Evolutionary conservation across 2,113 vertebrate species (phyloP), one percentile per base, ranked within the genome.

Genomic region (Scolopax mira): DNA sequence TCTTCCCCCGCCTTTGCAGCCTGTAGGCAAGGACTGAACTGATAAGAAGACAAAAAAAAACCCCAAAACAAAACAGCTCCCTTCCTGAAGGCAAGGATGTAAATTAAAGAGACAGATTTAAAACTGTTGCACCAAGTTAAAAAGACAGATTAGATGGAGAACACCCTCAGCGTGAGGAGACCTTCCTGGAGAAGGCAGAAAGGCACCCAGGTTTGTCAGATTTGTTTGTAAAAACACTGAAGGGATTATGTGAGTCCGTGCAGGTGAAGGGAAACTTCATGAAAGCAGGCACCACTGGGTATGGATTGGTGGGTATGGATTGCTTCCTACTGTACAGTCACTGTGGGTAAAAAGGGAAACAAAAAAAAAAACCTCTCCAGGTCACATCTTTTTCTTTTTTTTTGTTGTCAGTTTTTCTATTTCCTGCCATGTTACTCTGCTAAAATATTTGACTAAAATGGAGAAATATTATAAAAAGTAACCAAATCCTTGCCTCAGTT

Each of bases 141-240:
- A 87, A 25, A 35, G 48, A 44, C 58, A 30, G 21, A 19, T 37
- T 44, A 67, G 80, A 15, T 41, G 33, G 49, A 6, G 35, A 19
- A 6, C 37, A 54, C 33, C 22, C 25, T 10, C 21, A 3, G 22
- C 4, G 35, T 35, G n/a, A 83, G 64, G 85, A 41, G 24, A 46
- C 46, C 46, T 46, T 19, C 12, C 48, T 64, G 67, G 13, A 48
- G 84, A 42, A 54, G 71, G 46, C 35, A 57, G 35, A 39, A n/a
- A 73, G 57, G 67, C 30, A 69, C 46, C 6, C 0, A 1, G n/a
- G n/a, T n/a, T n/a, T 14, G 10, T 25, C 52, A 16, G 19, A 4
- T 3, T 24, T 0, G 0, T 33, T 30, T 52, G 18, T 7, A 23
- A 8, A 33, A 46, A 60, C 31, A 24, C 39, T 27, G 10, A 14